Percentiles rank a stretch among this genome's conserved stretches.
Evolutionary conservation across 2,113 vertebrate genomes (phyloP).

Genomic region (Riparia riparia): DNA sequence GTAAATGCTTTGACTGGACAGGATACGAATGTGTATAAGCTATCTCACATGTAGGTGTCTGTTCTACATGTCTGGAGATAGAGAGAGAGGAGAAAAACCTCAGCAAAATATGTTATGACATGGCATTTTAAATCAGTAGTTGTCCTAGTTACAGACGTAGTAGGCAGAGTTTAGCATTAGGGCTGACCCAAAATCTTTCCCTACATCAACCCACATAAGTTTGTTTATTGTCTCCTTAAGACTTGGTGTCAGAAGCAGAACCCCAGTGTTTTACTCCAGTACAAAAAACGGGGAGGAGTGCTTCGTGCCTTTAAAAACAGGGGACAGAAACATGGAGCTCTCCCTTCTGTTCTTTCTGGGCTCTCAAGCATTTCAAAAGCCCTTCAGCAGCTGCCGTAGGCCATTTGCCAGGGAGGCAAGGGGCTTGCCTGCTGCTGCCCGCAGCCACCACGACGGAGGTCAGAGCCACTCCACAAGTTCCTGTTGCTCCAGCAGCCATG

Average conservation of each 20-base stretch:
- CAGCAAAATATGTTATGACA: neutral
- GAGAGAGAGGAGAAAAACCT: neutral
- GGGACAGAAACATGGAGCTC: neutral
- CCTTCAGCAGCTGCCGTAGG: accelerated
- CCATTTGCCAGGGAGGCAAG: accelerated
- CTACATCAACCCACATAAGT: neutral
- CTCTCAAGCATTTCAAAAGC: neutral
- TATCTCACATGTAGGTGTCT: neutral
- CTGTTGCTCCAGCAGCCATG: accelerated
- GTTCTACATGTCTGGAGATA: neutral
- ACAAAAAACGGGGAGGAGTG: neutral
- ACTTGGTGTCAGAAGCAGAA: neutral
- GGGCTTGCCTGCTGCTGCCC: accelerated
- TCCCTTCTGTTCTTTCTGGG: accelerated
- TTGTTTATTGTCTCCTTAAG: neutral
- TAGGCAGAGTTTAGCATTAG: neutral
- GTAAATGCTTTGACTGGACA: neutral
- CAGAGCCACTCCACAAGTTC: neutral
- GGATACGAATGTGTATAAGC: accelerated
- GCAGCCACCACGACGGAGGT: accelerated
- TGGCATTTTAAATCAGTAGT: neutral
- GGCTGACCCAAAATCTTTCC: neutral
- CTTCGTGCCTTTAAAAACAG: neutral
- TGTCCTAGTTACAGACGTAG: neutral
- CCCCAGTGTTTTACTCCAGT: neutral